Percentiles rank a stretch among this genome's conserved stretches.
Evolutionary conservation across 1,140 invertebrate genomes (phyloP).

Genomic region (Bathynomus jamesi): DNA sequence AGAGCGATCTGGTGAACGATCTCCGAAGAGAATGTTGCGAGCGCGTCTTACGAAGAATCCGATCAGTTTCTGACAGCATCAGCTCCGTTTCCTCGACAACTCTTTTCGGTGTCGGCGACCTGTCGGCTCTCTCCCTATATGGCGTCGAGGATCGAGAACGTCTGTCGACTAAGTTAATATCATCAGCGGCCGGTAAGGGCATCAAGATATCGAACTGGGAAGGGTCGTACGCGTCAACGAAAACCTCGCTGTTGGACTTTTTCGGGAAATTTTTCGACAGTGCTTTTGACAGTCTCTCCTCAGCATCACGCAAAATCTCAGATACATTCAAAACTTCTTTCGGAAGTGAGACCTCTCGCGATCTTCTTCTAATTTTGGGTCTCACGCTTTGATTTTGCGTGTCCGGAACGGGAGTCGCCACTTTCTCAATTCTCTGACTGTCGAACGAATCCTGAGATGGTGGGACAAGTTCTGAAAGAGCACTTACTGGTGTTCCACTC

Average conservation of each 20-base stretch:
- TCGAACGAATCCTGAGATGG: too few species aligned
- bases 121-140: conserved; percentile 15
- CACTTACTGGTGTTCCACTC: too few species aligned
- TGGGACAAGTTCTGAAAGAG: too few species aligned
- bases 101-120: conserved; percentile 14
- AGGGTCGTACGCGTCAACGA: conserved; percentile 27
- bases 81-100: conserved; percentile 29
- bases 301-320: neutral
- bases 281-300: neutral
- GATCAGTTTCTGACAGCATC: conserved; percentile 30
- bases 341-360: neutral
- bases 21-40: conserved; percentile 31
- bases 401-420: too few species aligned
- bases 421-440: too few species aligned
- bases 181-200: conserved; percentile 24
- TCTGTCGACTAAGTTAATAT: conserved; percentile 7
- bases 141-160: conserved; percentile 23
- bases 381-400: neutral
- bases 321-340: neutral
- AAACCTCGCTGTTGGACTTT: conserved; percentile 13
- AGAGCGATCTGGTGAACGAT: conserved; percentile 29
- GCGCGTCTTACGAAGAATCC: conserved; percentile 23
- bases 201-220: conserved; percentile 32
- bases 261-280: neutral
- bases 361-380: neutral